Base-by-base conservation (phyloP, 2,888 invertebrate genomes). In the Gandaritis pyraliata region DNA sequence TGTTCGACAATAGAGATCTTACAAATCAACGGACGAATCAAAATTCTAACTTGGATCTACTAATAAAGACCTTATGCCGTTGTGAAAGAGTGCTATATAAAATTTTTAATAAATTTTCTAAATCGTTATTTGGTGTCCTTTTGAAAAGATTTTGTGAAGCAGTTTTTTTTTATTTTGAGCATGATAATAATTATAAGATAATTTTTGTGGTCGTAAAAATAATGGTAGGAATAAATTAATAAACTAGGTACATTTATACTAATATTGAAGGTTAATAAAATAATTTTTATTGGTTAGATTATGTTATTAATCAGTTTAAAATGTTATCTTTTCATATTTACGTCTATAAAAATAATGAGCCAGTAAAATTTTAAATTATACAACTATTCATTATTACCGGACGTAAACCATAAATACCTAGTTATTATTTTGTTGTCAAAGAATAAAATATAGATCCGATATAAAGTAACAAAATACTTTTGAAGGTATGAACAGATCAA, bases 1-100 rank as follows among this genome's bases (percentile, higher is more conserved):
- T 61, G 61, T 58, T 51, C 29, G 30, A 66, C 67, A 69, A 69
- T 53, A 48, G 58, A 63, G 55, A 56, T 55, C 57, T 64, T 61
- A 61, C 52, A 51, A 58, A 55, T 58, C 49, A 54, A 50, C 38
- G 23, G 15, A 16, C 38, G 33, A 62, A 58, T 18, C 30, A 23
- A 41, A 33, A 47, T 29, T 48, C 18, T 12, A n/a, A 18, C 46
- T 49, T 50, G 51, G 43, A 15, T 50, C 12, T 13, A 16, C 16
- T 13, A 54, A 23, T n/a, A 59, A 30, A 38, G 46, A 59, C 53
- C 41, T 38, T 43, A 18, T 50, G 36, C 36, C 18, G 13, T 45
- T 58, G 51, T 51, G 10, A 47, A 39, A 55, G 13, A 38, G 47
- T n/a, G 47, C 53, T 43, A 48, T 38, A 54, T 58, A 45, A 51